Base-by-base conservation (phyloP, 2,888 invertebrate genomes). In the Chrysomela aeneicollis region DNA sequence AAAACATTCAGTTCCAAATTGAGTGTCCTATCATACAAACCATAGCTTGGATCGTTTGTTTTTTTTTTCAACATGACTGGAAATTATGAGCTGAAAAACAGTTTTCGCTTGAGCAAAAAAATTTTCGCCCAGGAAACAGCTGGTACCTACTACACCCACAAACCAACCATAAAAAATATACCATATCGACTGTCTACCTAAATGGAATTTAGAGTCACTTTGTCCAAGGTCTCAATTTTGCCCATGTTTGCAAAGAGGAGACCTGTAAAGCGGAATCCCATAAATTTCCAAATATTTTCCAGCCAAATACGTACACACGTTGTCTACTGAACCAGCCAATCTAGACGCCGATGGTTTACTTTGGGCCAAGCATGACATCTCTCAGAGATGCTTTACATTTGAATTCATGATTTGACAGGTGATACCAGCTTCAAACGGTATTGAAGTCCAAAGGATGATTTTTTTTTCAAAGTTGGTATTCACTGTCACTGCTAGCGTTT, bases 211-310 rank as follows among this genome's bases (percentile, higher is more conserved):
- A 69, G 74, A 73, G 64, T 68, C 64, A 68, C 70, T 70, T 69
- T 71, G 63, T 62, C 73, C 76, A 79, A 42, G 42, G 82, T 86
- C 86, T 86, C 90, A 88, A 89, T 88, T 90, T 90, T 89, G 89
- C 89, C 88, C 88, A 71, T 87, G 75, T 87, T 88, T 92, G 88
- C 92, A 92, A 92, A 92, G 92, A 92, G 92, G 92, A 92, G 92
- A 92, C 90, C 92, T 91, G 91, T 89, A 88, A 90, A 86, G 87
- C 87, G 83, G 35, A 82, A 83, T 26, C 82, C 75, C 81, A 65
- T 68, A 72, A 73, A 75, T 76, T 68, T 68, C 69, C 76, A 75
- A 72, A 75, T 76, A 72, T 75, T 75, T 64, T 61, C 65, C 75
- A 74, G 72, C 74, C 77, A 76, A 78, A 76, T 73, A 76, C 75